Percentiles rank a stretch among this genome's conserved stretches.
Evolutionary conservation across 2,888 invertebrate genomes (phyloP).

Genomic region (Neoitamus cyanurus): DNA sequence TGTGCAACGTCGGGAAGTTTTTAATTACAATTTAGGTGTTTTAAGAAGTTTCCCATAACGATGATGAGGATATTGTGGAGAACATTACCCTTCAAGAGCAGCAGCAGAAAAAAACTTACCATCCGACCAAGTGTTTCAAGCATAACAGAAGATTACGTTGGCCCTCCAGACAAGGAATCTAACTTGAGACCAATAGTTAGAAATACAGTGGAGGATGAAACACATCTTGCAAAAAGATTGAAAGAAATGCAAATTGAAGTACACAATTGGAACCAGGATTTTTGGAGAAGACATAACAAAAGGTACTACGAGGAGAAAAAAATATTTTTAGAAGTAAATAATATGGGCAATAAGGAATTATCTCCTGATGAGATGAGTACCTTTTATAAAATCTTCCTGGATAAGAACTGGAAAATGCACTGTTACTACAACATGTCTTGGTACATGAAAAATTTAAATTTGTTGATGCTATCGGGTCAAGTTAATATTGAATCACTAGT

Average conservation of each 20-base stretch:
- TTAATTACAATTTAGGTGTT: no score
- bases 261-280: slow-evolving; percentile 85
- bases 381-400: slow-evolving; percentile 87
- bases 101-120: background rate
- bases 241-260: slow-evolving; percentile 75
- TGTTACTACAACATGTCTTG: slow-evolving; percentile 83
- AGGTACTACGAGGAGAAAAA: slow-evolving; percentile 78
- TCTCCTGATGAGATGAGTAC: slow-evolving; percentile 87
- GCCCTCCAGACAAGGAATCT: slow-evolving; percentile 81
- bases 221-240: slow-evolving; percentile 72
- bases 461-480: slow-evolving; percentile 73
- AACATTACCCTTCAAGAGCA: no score
- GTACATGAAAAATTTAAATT: slow-evolving; percentile 81
- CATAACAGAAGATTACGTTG: slow-evolving; percentile 62
- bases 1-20: no score
- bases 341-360: slow-evolving; percentile 67
- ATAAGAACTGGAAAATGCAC: slow-evolving; percentile 83
- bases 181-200: slow-evolving; percentile 81
- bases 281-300: slow-evolving; percentile 85
- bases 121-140: slow-evolving; percentile 57
- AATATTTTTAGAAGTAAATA: slow-evolving; percentile 69
- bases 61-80: no score
- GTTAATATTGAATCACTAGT: slow-evolving; percentile 68
- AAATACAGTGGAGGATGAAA: slow-evolving; percentile 74
- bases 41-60: no score